Base-by-base conservation (phyloP, 1,140 invertebrate species). In the Cecropterus lyciades region DNA sequence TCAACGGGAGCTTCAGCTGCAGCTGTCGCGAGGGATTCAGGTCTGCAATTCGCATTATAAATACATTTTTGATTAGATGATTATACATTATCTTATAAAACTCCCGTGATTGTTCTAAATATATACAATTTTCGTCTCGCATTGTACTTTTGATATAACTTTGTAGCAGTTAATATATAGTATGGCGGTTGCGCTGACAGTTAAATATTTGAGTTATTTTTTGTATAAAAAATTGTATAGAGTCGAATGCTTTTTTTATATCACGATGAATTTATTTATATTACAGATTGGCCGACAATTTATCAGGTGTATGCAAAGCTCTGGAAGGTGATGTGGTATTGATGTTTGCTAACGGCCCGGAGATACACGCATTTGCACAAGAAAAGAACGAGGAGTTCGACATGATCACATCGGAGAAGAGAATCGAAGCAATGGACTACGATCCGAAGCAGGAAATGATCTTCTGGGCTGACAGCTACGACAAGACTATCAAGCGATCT, bases 1-100 rank as follows among this genome's bases (percentile, higher is more conserved):
- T 98, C n/a, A 98, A 99, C 78, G 98, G 98, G 16, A 96, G 96
- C 1, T 98, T 96, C 77, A 94, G 94, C n/a, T 99, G 98, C 85
- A 94, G 94, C 5, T 99, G 98, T 80, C 93, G 95, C 1, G 93
- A 96, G 3, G 98, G 97, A 1, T 99, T 98, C 93, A 92, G 33
- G 33, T 37, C 0, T 1, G 10, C 0, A 11, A 37, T 10, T 0
- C 33, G 27, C 27, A 30, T 30, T 30, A 30, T 7, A 30, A 30
- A n/a, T n/a, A n/a, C n/a, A n/a, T 20, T 20, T 20, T 20, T 20
- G 20, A 5, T 2, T 20, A n/a, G n/a, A n/a, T n/a, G n/a, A n/a
- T n/a, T n/a, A n/a, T n/a, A n/a, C n/a, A n/a, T n/a, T n/a, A n/a
- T n/a, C n/a, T n/a, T n/a, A n/a, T n/a, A n/a, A n/a, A n/a, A n/a